Evolutionary conservation across 2,113 vertebrate species (phyloP).

Genomic region (Vulpes ferrilata): DNA sequence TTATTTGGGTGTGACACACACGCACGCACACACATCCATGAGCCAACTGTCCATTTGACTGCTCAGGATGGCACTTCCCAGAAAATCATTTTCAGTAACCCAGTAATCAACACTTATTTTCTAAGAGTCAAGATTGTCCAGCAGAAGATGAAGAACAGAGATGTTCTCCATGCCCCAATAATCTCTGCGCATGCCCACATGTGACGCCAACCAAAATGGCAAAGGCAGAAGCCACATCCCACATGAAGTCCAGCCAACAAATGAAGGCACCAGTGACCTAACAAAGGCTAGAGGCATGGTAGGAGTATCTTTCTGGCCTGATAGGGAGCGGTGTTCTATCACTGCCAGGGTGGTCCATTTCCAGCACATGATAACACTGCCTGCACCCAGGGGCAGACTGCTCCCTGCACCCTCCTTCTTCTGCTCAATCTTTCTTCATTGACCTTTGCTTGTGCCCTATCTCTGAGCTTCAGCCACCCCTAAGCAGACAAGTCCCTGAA

Average conservation of each 20-base stretch:
- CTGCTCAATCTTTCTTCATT: not conserved
- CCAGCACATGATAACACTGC: not conserved
- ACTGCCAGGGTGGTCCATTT: not conserved
- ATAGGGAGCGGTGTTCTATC: not conserved
- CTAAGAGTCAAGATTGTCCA: not conserved
- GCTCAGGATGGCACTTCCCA: not conserved
- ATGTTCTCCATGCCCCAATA: too few species aligned
- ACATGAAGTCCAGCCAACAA: not conserved
- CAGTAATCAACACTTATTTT: not conserved
- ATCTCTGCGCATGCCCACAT: not conserved
- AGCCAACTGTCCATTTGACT: fast-evolving
- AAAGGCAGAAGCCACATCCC: not conserved
- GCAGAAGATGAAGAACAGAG: not conserved
- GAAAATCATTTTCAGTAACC: not conserved
- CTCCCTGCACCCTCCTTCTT: not conserved
- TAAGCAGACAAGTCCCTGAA: not conserved
- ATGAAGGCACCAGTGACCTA: not conserved
- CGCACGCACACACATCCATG: fast-evolving
- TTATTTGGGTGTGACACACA: not conserved
- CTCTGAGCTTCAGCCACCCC: not conserved
- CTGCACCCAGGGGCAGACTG: not conserved
- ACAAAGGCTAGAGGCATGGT: fast-evolving
- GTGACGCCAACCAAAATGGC: not conserved
- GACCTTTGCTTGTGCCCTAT: too few species aligned
- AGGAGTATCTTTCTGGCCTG: not conserved